Conservation (phyloP, 1,140 invertebrate genomes). For the Streblospio benedicti region DNA sequence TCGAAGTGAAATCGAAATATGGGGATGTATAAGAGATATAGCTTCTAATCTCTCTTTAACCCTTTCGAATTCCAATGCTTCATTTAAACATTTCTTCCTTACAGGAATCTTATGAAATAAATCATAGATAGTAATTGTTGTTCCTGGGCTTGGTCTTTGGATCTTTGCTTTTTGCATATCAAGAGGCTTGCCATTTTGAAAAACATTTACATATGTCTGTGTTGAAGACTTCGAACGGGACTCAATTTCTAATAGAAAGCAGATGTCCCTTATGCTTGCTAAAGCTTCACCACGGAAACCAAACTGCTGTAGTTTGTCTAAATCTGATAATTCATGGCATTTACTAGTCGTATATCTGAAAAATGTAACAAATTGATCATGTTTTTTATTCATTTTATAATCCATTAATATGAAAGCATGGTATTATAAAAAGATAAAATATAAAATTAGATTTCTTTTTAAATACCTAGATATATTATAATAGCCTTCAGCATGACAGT, state of each 20-base stretch:
- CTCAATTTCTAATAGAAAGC: conserved; percentile 52
- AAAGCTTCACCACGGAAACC: conserved; percentile 60
- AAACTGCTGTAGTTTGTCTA: conserved; percentile 51
- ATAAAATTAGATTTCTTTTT: no score
- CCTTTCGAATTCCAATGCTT: conserved; percentile 52
- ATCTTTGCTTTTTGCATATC: conserved; percentile 31
- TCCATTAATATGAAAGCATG: neutral
- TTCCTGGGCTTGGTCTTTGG: conserved; percentile 53
- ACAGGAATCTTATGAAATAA: conserved; percentile 58
- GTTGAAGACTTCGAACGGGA: conserved; percentile 43
- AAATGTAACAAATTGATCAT: conserved; percentile 13
- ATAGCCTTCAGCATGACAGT: no score
- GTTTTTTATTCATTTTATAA: neutral
- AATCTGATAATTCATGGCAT: conserved; percentile 49
- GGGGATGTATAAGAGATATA: conserved; percentile 54
- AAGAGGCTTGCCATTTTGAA: conserved; percentile 45
- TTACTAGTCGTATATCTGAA: conserved; percentile 57
- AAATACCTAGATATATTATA: no score
- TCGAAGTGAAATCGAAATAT: conserved; percentile 54
- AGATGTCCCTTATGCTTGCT: conserved; percentile 54
- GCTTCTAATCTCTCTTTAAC: conserved; percentile 52
- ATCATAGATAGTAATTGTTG: conserved; percentile 56
- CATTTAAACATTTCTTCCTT: conserved; percentile 51
- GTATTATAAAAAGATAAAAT: no score
- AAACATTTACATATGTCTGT: conserved; percentile 49